Conservation (phyloP, 2,888 invertebrate genomes). For the Incurvaria masculella region DNA sequence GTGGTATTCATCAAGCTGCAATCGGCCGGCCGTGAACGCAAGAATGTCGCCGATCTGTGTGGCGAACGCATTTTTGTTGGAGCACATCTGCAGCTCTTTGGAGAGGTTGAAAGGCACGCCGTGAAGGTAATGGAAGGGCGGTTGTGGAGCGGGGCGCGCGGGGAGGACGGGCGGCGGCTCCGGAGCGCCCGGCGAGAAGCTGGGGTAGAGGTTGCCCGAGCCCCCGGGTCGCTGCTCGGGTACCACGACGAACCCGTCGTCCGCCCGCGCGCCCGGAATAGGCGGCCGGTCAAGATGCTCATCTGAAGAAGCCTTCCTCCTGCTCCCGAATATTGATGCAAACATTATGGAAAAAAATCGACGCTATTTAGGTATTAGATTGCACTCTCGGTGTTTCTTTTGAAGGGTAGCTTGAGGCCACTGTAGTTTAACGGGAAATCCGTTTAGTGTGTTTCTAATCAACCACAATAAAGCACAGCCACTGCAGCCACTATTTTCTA, state of each 20-base stretch:
- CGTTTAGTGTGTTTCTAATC: no score
- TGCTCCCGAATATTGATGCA: conserved; percentile 45
- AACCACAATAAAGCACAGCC: no score
- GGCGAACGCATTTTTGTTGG: conserved; percentile 46
- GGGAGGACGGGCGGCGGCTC: conserved; percentile 21
- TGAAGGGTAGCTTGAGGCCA: no score
- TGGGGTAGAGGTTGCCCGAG: conserved; percentile 34
- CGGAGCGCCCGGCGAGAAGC: conserved; percentile 16
- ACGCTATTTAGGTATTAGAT: no score
- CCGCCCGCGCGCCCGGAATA: conserved; percentile 39
- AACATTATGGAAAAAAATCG: conserved; percentile 35
- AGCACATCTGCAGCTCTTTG: conserved; percentile 40
- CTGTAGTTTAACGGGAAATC: no score
- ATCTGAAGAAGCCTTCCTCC: conserved; percentile 43
- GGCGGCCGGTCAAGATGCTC: conserved; percentile 41
- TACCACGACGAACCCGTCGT: conserved; percentile 42
- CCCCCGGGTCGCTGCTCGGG: conserved; percentile 26
- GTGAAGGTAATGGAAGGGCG: conserved; percentile 48
- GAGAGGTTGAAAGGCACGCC: conserved; percentile 55
- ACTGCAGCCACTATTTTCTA: no score
- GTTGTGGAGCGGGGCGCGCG: conserved; percentile 31
- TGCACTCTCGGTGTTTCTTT: no score
- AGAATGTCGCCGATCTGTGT: conserved; percentile 50
- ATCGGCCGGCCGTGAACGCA: conserved; percentile 47
- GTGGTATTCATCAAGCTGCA: conserved; percentile 36